These are phyloP conservation scores for Pollachius pollachius DNA, from an alignment of 2,113 vertebrate genomes.

Conservation along the genomic window DNA sequence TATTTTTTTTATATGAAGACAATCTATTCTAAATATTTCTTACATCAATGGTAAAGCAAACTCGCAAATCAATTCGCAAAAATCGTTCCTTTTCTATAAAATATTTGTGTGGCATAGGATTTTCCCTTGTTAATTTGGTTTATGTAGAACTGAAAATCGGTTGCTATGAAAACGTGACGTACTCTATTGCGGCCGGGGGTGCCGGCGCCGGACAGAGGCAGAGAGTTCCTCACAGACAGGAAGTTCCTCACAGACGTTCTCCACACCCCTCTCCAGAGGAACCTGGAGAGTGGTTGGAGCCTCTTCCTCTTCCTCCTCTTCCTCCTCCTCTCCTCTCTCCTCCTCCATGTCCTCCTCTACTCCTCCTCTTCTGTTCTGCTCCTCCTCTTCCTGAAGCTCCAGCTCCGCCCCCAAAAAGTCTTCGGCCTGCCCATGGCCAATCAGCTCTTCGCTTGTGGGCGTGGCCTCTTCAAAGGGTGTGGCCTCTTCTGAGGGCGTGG, in stretches of 20 bases:
- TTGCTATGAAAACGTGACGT: no score
- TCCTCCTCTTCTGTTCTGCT: constrained; percentile 31
- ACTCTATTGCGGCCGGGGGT: constrained; percentile 74
- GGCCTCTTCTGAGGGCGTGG: background rate
- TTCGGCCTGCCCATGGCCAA: background rate
- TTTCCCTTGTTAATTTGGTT: no score
- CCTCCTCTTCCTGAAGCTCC: background rate
- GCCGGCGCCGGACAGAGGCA: constrained; percentile 67
- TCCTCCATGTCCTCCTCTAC: constrained; percentile 18
- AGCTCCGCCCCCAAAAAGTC: background rate
- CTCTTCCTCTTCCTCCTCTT: constrained; percentile 13
- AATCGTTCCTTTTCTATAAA: no score
- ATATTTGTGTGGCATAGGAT: no score
- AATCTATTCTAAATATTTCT: no score
- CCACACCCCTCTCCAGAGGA: constrained; percentile 38
- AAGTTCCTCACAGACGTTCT: constrained; percentile 38
- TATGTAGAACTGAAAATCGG: no score
- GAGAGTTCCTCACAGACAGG: background rate
- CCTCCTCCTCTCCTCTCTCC: constrained; percentile 22
- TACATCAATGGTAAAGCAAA: no score
- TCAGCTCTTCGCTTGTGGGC: background rate
- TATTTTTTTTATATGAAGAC: no score
- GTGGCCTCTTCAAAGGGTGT: background rate
- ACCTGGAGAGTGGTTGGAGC: constrained; percentile 49
- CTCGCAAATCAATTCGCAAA: no score